Base-by-base conservation (phyloP, 2,888 invertebrate genomes). In the Mythimna impura region DNA sequence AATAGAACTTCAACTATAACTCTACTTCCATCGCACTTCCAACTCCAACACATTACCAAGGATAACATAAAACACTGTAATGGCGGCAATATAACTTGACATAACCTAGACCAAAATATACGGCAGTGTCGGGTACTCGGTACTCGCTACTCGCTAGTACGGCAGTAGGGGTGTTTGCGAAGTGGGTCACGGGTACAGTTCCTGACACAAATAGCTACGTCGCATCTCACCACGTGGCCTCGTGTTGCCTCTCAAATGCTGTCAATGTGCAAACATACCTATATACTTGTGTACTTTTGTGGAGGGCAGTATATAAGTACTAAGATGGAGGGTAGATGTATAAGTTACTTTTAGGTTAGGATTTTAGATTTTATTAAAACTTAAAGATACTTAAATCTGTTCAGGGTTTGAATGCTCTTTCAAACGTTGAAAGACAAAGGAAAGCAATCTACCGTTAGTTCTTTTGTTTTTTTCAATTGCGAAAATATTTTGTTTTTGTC, bases 181-280 rank as follows among this genome's bases (percentile, higher is more conserved):
- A 95, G 89, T 95, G 89, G 96, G 96, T 96, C 96, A 96, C 94
- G 95, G 96, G 94, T 95, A 93, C 94, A 93, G 91, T 93, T 94
- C 94, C 95, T 94, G 95, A 95, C 95, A 94, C 95, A 93, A 95
- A 95, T 95, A 95, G 92, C 93, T 90, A 85, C 90, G 93, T 90
- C 91, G 93, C 92, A 91, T 92, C 93, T 92, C 89, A 88, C 92
- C 94, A 93, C 94, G 94, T 94, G 94, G 91, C 93, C 91, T 91
- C 91, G 90, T 76, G 85, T 82, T 85, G 86, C 86, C 88, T 89
- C 88, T 90, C 90, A 87, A 90, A 90, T 87, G 88, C 85, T 86
- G 88, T 87, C 87, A 86, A 88, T 89, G 85, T 85, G 82, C 71
- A 69, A 71, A 62, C 71, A 34, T 80, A 78, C 64, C 66, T 80